Conservation (phyloP, 2,888 invertebrate species). For the Chrysolina oricalcia region DNA sequence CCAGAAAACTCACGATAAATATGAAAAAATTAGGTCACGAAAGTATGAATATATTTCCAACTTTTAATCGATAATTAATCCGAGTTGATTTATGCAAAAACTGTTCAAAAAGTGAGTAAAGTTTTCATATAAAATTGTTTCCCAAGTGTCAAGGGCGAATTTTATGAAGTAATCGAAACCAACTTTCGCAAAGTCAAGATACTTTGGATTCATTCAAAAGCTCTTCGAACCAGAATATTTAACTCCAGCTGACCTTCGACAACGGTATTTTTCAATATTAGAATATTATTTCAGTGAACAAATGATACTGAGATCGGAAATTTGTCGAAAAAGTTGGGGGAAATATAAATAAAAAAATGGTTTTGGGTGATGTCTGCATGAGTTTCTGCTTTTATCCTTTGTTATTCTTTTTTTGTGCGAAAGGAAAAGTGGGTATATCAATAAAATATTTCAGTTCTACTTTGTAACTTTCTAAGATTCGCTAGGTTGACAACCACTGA, state of each 20-base stretch:
- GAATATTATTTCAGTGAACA: too few relatives aligned
- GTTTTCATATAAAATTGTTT: conserved; percentile 29
- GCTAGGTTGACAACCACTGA: too few relatives aligned
- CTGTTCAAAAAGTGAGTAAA: conserved; percentile 10
- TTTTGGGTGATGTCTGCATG: too few relatives aligned
- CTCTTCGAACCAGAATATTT: neutral
- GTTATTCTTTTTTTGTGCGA: too few relatives aligned
- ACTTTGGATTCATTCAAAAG: conserved; percentile 2
- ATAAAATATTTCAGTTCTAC: too few relatives aligned
- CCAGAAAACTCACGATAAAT: neutral
- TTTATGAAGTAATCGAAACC: conserved; percentile 24
- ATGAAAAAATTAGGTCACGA: neutral
- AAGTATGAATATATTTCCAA: conserved; percentile 2
- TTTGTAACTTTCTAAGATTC: too few relatives aligned
- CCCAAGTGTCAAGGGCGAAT: conserved; percentile 24
- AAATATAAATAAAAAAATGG: too few relatives aligned
- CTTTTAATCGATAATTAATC: conserved; percentile 9
- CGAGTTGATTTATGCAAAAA: conserved; percentile 11
- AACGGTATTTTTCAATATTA: neutral
- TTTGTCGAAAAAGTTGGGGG: too few relatives aligned
- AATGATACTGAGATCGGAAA: too few relatives aligned
- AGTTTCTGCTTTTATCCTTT: too few relatives aligned
- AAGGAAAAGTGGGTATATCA: too few relatives aligned
- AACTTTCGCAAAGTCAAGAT: conserved; percentile 10
- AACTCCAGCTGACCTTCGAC: neutral